A percentile compares a stretch with the other conserved stretches of the same genome.
phyloP scores from a whole-genome alignment of 2,888 invertebrate genomes.

The Eucriotettix oculatus region DNA sequence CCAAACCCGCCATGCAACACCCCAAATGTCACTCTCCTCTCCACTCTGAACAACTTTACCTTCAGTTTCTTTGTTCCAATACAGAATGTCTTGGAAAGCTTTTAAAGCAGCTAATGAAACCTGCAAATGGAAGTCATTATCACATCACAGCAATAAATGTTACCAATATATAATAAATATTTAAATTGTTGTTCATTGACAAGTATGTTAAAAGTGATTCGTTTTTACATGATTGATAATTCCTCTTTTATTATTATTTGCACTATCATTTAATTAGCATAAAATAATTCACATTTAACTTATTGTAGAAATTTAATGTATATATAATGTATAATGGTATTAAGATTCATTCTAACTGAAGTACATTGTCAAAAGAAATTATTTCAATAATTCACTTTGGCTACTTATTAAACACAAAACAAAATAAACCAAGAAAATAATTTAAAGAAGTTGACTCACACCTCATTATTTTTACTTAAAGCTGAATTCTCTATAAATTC shows the following conservation, averaged over 20 bases:
- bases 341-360: too few species aligned
- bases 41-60: conserved; percentile 17
- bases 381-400: too few species aligned
- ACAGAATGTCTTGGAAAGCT: conserved; percentile 90
- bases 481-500: conserved; percentile 91
- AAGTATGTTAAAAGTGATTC: neutral
- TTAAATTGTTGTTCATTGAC: neutral
- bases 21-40: conserved; percentile 48
- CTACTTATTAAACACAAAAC: too few species aligned
- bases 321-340: too few species aligned
- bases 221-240: too few species aligned
- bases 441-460: conserved; percentile 16
- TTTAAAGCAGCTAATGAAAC: conserved; percentile 89
- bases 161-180: neutral
- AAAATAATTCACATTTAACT: too few species aligned
- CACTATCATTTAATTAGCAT: too few species aligned
- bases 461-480: conserved; percentile 83
- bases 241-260: too few species aligned
- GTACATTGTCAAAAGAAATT: too few species aligned
- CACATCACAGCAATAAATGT: neutral
- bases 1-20: conserved; percentile 76
- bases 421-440: too few species aligned
- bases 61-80: conserved; percentile 26
- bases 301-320: too few species aligned
- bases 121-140: conserved; percentile 20